phyloP scores from a whole-genome alignment of 2,113 vertebrate genomes.

The Pipa parva region DNA sequence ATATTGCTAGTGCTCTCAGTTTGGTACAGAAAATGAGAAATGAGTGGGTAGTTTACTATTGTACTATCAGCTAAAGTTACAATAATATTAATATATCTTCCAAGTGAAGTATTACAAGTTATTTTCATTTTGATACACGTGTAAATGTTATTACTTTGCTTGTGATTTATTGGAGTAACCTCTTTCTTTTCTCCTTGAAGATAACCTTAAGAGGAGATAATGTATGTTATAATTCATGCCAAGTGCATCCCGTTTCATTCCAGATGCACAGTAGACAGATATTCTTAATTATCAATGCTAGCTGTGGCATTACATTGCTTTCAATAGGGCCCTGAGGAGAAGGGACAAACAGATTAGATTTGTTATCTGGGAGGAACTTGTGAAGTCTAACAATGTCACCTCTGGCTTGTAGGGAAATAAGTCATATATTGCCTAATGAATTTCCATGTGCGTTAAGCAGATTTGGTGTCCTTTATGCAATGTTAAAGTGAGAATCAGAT shows the following conservation, averaged over 20 bases:
- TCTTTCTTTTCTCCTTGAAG: conserved; percentile 23
- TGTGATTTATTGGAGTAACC: not conserved
- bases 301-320: conserved; percentile 2
- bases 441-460: conserved; percentile 31
- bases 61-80: not conserved
- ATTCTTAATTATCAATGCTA: conserved; percentile 30
- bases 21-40: not conserved
- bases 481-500: conserved; percentile 32
- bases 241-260: conserved; percentile 12
- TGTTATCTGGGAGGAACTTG: conserved; percentile 35
- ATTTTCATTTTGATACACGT: not conserved
- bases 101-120: conserved; percentile 8
- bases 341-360: conserved; percentile 28
- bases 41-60: not conserved
- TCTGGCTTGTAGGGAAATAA: conserved; percentile 34
- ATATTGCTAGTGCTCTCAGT: too few species aligned
- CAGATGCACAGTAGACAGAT: conserved; percentile 30
- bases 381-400: conserved; percentile 38
- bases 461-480: conserved; percentile 28
- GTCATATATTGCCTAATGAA: conserved; percentile 34
- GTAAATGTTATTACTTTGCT: conserved; percentile 4
- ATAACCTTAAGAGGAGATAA: conserved; percentile 24
- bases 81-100: conserved; percentile 4
- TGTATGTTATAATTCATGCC: conserved; percentile 18
- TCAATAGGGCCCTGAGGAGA: conserved; percentile 35